Conservation (phyloP, 2,797 vertebrate genomes). For the Micropoecilia bifurca region DNA sequence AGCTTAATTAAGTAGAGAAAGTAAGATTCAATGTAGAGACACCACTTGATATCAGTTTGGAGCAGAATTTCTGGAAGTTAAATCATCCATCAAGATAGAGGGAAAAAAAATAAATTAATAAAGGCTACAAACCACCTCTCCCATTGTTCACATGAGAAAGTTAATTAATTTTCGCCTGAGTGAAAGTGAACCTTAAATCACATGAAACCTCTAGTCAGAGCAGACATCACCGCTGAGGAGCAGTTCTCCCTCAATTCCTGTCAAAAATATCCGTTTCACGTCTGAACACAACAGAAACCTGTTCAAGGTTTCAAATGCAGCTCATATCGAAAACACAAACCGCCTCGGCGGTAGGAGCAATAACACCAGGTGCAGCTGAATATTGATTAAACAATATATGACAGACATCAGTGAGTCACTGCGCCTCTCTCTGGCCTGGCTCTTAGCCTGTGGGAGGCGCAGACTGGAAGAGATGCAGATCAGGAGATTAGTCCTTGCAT, state of each 20-base stretch:
- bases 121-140: background rate
- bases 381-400: background rate
- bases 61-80: background rate
- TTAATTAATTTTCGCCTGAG: background rate
- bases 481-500: background rate
- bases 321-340: background rate
- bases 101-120: background rate
- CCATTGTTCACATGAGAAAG: background rate
- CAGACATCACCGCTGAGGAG: background rate
- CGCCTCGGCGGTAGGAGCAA: background rate
- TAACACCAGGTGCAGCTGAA: slow-evolving; percentile 1
- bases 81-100: background rate
- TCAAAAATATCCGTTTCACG: background rate
- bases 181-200: background rate
- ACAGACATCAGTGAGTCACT: slow-evolving; percentile 3
- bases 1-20: slow-evolving; percentile 33
- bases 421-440: background rate
- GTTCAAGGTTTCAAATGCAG: background rate
- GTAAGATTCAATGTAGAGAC: slow-evolving; percentile 4
- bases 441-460: background rate
- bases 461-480: background rate
- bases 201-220: background rate
- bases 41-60: slow-evolving; percentile 10
- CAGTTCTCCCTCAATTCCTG: background rate
- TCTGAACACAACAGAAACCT: background rate